Evolutionary conservation across 2,113 vertebrate genomes (phyloP).

Genomic region (Entelurus aequoreus): DNA sequence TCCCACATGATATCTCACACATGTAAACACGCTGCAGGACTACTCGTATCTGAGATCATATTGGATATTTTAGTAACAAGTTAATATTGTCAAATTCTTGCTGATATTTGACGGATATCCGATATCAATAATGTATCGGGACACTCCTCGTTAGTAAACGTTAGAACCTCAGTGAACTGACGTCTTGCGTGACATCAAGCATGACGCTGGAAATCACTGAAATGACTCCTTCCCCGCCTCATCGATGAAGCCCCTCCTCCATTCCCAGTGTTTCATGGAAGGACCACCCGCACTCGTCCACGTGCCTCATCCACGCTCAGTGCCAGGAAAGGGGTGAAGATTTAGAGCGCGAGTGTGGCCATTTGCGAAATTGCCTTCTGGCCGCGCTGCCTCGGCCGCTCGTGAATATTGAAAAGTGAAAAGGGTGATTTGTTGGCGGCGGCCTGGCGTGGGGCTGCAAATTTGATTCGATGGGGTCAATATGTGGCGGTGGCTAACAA

Average conservation of each 20-base stretch:
- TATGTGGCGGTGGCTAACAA: constrained; percentile 17
- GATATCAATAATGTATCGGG: no score
- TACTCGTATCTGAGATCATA: no score
- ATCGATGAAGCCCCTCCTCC: no score
- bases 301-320: constrained; percentile 13
- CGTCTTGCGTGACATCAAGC: no score
- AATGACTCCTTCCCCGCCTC: no score
- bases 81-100: no score
- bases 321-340: constrained; percentile 20
- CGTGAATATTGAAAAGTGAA: constrained; percentile 50
- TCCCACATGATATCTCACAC: no score
- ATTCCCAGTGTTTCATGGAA: neutral
- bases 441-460: neutral
- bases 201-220: neutral
- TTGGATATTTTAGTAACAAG: no score
- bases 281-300: constrained; percentile 1
- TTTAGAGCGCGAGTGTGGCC: constrained; percentile 47
- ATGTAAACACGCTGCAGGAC: no score
- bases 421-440: constrained; percentile 42
- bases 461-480: constrained; percentile 16
- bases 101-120: no score
- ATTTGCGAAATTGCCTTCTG: constrained; percentile 65
- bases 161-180: no score
- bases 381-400: constrained; percentile 17
- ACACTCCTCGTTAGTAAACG: no score